Conservation (phyloP, 2,888 invertebrate genomes). For the Pimpla rufipes region DNA sequence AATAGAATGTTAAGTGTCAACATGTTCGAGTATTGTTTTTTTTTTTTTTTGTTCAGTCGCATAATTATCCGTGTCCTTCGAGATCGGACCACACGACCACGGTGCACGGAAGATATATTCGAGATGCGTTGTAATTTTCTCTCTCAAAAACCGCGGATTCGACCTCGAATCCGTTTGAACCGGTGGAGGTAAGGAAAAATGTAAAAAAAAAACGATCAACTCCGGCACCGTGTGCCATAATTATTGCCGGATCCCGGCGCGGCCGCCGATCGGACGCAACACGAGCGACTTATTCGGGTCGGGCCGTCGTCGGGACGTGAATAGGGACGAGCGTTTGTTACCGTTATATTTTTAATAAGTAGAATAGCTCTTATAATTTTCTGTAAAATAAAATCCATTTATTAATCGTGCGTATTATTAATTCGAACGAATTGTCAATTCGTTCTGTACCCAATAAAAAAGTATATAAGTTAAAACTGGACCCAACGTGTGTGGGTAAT, state of each 20-base stretch:
- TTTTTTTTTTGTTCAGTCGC: background rate
- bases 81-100: background rate
- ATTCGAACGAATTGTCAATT: no score
- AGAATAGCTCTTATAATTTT: background rate
- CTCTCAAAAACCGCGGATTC: conserved; percentile 24
- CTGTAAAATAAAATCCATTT: conserved; percentile 1
- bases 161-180: conserved; percentile 40
- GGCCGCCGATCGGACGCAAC: background rate
- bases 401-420: background rate
- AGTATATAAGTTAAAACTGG: no score
- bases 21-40: background rate
- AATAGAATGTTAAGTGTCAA: conserved; percentile 27
- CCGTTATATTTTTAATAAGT: background rate
- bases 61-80: background rate
- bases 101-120: background rate
- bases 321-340: background rate
- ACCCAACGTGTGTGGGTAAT: no score
- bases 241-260: conserved; percentile 24
- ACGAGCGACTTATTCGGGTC: conserved; percentile 19
- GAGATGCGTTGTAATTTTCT: conserved; percentile 41
- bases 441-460: no score
- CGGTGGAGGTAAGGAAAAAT: conserved; percentile 47
- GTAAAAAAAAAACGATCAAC: conserved; percentile 6
- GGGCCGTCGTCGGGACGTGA: no score
- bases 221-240: conserved; percentile 40